Conservation (phyloP, 2,797 vertebrate species). For the Sebastolobus alascanus region DNA sequence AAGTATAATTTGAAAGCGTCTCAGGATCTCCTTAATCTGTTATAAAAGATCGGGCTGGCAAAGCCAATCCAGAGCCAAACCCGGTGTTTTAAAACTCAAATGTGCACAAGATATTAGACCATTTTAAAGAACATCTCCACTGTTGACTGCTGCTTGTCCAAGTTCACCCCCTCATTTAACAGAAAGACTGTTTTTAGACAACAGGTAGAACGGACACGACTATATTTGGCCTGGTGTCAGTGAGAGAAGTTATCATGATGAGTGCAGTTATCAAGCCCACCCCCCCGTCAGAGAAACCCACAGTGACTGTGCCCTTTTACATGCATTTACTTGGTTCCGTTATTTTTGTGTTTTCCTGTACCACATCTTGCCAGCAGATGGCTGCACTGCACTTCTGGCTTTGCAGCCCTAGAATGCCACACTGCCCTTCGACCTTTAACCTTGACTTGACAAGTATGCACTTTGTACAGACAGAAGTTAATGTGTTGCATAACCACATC, state of each 20-base stretch:
- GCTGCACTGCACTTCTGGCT: slow-evolving; percentile 51
- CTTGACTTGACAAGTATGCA: slow-evolving; percentile 11
- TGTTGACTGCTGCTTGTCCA: neutral
- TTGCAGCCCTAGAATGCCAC: neutral
- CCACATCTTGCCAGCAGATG: slow-evolving; percentile 55
- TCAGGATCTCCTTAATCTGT: slow-evolving; percentile 47
- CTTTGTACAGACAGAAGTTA: slow-evolving; percentile 32
- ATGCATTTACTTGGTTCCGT: neutral
- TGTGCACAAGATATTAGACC: neutral
- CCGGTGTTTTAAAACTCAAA: slow-evolving; percentile 1
- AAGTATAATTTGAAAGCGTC: slow-evolving; percentile 48
- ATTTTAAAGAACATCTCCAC: neutral
- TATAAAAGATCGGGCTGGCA: slow-evolving; percentile 27
- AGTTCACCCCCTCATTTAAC: neutral
- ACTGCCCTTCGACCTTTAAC: slow-evolving; percentile 22
- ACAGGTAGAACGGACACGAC: neutral
- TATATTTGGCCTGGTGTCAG: neutral
- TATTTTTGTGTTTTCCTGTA: neutral
- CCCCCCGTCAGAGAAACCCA: neutral
- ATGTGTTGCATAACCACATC: slow-evolving; percentile 31
- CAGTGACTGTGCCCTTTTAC: neutral
- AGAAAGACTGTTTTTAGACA: neutral
- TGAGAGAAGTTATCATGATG: neutral
- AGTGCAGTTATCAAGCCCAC: neutral
- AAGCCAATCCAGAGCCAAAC: slow-evolving; percentile 12